Conservation (phyloP, 2,888 invertebrate species). For the Sipha maydis region DNA sequence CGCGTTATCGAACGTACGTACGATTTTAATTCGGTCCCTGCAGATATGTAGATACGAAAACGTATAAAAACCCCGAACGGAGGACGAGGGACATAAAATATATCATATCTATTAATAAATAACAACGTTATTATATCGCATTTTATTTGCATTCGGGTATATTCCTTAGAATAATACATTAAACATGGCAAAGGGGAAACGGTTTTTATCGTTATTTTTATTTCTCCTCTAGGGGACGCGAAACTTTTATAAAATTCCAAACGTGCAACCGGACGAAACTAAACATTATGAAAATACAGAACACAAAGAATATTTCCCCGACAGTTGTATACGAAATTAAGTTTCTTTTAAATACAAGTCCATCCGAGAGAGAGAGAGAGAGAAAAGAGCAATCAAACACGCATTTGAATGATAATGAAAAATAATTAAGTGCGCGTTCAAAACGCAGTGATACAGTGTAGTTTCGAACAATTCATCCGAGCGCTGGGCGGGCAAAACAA, state of each 20-base stretch:
- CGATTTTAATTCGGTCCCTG: constrained; percentile 15
- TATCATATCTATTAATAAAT: constrained; percentile 45
- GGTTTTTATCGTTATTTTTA: constrained; percentile 44
- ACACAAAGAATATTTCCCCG: constrained; percentile 20
- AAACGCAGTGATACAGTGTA: not conserved
- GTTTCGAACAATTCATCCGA: not conserved
- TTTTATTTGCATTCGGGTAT: constrained; percentile 32
- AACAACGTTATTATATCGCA: constrained; percentile 41
- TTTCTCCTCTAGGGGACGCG: constrained; percentile 35
- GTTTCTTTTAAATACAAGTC: not conserved
- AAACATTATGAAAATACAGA: not conserved
- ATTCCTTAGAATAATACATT: constrained; percentile 35
- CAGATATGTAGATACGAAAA: not conserved
- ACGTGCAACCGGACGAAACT: constrained; percentile 30
- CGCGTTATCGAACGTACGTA: not conserved
- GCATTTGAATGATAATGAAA: not conserved
- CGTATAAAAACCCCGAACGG: constrained; percentile 30
- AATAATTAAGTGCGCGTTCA: not conserved
- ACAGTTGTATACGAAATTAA: constrained; percentile 14
- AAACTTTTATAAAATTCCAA: constrained; percentile 49
- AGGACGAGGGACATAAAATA: not conserved
- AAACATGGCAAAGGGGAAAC: not conserved
- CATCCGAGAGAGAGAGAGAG: too few relatives aligned
- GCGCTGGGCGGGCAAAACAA: not conserved
- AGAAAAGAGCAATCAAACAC: not conserved